A percentile compares a stretch with the other conserved stretches of the same genome.
These are phyloP conservation scores for Chymomyza amoena DNA, from an alignment of 2,888 invertebrate species.

Conservation along the genomic window DNA sequence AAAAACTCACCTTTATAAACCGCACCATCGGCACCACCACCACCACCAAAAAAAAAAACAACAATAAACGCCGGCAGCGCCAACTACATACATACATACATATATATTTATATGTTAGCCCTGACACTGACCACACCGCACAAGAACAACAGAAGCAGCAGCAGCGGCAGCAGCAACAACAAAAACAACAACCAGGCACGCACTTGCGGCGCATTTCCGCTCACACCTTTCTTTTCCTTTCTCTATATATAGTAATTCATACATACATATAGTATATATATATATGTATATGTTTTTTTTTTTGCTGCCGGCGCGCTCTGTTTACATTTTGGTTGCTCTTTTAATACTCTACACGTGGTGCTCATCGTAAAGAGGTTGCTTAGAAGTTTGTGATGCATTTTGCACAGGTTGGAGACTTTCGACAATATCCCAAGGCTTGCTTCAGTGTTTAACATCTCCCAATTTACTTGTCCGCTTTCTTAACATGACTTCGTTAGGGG, in stretches of 20 bases:
- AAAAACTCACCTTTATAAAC: conserved; percentile 12
- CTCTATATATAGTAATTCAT: not conserved
- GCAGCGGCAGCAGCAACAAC: not conserved
- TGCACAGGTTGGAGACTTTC: too few species aligned
- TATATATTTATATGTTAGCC: conserved; percentile 32
- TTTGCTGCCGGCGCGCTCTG: conserved; percentile 56
- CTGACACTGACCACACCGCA: conserved; percentile 68
- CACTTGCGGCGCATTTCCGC: conserved; percentile 43
- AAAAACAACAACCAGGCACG: not conserved
- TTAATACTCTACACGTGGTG: not conserved
- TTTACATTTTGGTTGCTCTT: conserved; percentile 52
- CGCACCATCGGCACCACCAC: not conserved
- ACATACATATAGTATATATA: too few species aligned
- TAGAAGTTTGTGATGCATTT: not conserved
- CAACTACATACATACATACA: not conserved
- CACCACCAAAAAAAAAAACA: not conserved
- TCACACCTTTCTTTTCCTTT: conserved; percentile 26
- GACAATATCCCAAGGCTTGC: too few species aligned
- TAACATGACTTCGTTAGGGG: too few species aligned
- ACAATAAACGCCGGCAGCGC: not conserved
- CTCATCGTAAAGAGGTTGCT: not conserved
- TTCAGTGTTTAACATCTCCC: too few species aligned
- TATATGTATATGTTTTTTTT: not conserved
- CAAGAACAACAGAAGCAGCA: not conserved
- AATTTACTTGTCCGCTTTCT: too few species aligned